A percentile compares a stretch with the other conserved stretches of the same genome.
These are phyloP conservation scores for Glyphotaelius pellucidus DNA, from an alignment of 2,888 invertebrate genomes.

Conservation along the genomic window DNA sequence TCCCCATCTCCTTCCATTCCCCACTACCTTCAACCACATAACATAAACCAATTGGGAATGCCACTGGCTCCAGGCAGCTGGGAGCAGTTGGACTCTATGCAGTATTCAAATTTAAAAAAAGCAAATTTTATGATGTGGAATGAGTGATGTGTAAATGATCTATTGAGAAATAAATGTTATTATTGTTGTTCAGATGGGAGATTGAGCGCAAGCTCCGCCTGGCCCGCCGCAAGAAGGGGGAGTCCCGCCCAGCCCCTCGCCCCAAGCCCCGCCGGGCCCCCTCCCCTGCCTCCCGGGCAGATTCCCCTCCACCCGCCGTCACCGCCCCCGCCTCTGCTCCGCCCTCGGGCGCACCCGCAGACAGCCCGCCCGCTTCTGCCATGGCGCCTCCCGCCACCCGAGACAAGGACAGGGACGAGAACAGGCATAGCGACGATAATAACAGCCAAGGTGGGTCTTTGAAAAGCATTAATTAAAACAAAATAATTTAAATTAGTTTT, in stretches of 20 bases:
- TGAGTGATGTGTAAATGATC: too few species aligned
- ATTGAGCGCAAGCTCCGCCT: constrained; percentile 95
- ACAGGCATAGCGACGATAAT: constrained; percentile 9
- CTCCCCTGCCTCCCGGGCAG: constrained; percentile 70
- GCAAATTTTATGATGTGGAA: too few species aligned
- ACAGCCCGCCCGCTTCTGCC: constrained; percentile 68
- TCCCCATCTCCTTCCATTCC: too few species aligned
- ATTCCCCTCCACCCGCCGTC: constrained; percentile 68
- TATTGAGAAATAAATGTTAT: too few species aligned
- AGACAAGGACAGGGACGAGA: not conserved
- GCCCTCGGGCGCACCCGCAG: constrained; percentile 64
- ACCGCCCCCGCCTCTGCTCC: constrained; percentile 67
- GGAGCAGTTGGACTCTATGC: too few species aligned
- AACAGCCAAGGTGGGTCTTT: constrained; percentile 46
- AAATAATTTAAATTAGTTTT: too few species aligned
- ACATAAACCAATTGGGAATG: too few species aligned
- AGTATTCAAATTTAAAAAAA: too few species aligned
- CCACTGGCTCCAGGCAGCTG: too few species aligned
- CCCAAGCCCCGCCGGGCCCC: constrained; percentile 18
- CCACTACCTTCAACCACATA: too few species aligned
- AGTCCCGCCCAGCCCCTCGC: not conserved
- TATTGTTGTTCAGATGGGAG: constrained; percentile 84
- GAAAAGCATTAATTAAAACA: too few species aligned
- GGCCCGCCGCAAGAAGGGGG: constrained; percentile 76
- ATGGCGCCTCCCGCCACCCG: constrained; percentile 3